Percentiles rank a stretch among this genome's conserved stretches.
Evolutionary conservation across 2,888 invertebrate species (phyloP).

Genomic region (Baronia brevicornis): DNA sequence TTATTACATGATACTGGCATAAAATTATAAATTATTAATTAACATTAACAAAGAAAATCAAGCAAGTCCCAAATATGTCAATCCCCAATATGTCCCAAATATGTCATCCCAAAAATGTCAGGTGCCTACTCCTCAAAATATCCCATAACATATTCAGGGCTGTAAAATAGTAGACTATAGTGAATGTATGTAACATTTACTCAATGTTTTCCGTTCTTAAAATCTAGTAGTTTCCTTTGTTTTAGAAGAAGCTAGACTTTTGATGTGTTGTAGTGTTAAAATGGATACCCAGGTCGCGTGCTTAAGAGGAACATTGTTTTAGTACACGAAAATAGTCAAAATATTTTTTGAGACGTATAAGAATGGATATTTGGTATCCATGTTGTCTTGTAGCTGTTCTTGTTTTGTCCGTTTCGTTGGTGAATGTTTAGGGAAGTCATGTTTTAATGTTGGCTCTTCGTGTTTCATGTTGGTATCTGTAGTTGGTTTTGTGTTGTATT

Average conservation of each 20-base stretch:
- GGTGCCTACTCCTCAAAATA: too few relatives aligned
- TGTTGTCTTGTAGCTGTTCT: conserved; percentile 24
- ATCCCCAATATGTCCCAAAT: too few relatives aligned
- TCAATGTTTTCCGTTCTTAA: conserved; percentile 38
- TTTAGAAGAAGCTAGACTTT: conserved; percentile 63
- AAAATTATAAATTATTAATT: too few relatives aligned
- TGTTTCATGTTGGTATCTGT: conserved; percentile 20
- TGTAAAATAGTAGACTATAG: conserved; percentile 44
- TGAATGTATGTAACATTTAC: conserved; percentile 33
- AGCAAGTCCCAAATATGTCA: too few relatives aligned
- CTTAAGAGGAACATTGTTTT: conserved; percentile 44
- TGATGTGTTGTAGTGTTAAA: conserved; percentile 54
- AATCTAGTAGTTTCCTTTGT: conserved; percentile 43
- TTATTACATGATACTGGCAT: too few relatives aligned
- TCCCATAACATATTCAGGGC: conserved; percentile 34
- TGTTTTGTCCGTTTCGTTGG: conserved; percentile 1
- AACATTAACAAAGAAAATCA: too few relatives aligned
- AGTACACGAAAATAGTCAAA: conserved; percentile 47
- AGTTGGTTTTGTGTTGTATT: conserved; percentile 13
- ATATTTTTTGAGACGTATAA: conserved; percentile 70
- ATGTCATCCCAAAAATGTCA: too few relatives aligned
- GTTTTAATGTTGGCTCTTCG: conserved; percentile 20
- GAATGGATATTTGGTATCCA: conserved; percentile 38
- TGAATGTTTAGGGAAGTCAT: conserved; percentile 12
- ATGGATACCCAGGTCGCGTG: conserved; percentile 40